These are phyloP conservation scores for Sphaeridia pumilis DNA, from an alignment of 2,888 invertebrate species.

Conservation along the genomic window DNA sequence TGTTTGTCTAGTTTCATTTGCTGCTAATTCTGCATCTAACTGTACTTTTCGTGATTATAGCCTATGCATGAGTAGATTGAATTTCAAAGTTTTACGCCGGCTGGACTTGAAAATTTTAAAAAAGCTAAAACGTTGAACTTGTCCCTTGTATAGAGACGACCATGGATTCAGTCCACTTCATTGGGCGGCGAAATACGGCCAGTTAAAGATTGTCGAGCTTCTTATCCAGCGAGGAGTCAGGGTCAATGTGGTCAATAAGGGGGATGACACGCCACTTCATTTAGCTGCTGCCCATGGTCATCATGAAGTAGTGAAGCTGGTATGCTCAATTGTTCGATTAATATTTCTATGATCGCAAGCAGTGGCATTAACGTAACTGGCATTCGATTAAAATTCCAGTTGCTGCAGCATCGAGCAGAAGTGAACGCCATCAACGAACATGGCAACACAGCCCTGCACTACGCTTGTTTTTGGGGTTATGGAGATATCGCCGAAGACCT, in stretches of 20 bases:
- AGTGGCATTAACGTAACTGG: no score
- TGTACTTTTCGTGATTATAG: no score
- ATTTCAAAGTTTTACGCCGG: no score
- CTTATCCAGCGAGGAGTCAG: slow-evolving; percentile 82
- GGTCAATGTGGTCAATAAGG: slow-evolving; percentile 96
- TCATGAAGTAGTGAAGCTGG: slow-evolving; percentile 79
- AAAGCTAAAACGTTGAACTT: no score
- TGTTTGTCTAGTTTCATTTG: no score
- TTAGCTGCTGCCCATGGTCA: slow-evolving; percentile 95
- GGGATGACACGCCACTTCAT: slow-evolving; percentile 96
- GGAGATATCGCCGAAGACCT: slow-evolving; percentile 86
- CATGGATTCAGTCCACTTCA: slow-evolving; percentile 98
- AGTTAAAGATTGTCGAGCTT: slow-evolving; percentile 88
- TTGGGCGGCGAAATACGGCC: slow-evolving; percentile 96
- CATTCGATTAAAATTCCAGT: slow-evolving; percentile 47
- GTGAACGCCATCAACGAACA: slow-evolving; percentile 97
- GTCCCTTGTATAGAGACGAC: slow-evolving; percentile 98
- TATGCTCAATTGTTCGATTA: no score
- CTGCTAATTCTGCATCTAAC: no score
- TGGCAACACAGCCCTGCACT: slow-evolving; percentile 95
- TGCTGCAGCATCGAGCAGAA: slow-evolving; percentile 82
- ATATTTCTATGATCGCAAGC: no score
- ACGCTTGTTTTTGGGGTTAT: slow-evolving; percentile 98
- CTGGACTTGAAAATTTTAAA: no score
- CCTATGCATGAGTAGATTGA: no score